Evolutionary conservation across 2,113 vertebrate species (phyloP), one percentile per base, ranked within the genome.

Genomic region (Propithecus coquereli): DNA sequence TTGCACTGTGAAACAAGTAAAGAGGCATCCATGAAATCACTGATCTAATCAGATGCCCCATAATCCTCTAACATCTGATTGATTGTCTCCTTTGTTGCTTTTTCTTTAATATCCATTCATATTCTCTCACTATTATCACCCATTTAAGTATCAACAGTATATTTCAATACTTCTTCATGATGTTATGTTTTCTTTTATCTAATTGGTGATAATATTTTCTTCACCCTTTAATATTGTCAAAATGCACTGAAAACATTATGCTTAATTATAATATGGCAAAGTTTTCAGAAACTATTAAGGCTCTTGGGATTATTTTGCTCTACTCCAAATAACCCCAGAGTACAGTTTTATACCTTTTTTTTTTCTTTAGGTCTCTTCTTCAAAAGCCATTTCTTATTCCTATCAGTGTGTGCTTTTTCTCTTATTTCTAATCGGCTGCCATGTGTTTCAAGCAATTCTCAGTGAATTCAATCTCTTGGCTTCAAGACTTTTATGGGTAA

Each of bases 401-500:
- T 87, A 63, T 91, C 25, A 74, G 9, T 68, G 20, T 76, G 11
- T 30, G 10, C 2, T 25, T 47, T 6, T 5, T 14, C 2, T 37
- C 8, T 74, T 79, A 54, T 30, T 45, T 84, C 22, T 90, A 91
- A 57, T 70, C 66, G 32, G 10, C 23, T 83, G 10, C 18, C 30
- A 61, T 66, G 40, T 93, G 23, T 94, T 96, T 68, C 32, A 84
- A 40, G 14, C 17, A 85, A 61, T 96, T 84, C 37, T 84, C 82
- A 94, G 20, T n/a, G 13, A 80, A 77, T 90, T 6, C 1, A 93
- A 30, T 89, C 50, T 92, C 63, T 79, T 94, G 13, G 8, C 34
- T 86, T 97, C 30, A 86, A 95, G 73, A 84, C 20, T 59, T 93
- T 93, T 88, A 79, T 80, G n/a, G 76, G 57, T 87, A 85, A 93